Evolutionary conservation across 37 sponge, comb jelly and placozoan species (phyloP).

Genomic region (Bolinopsis microptera): DNA sequence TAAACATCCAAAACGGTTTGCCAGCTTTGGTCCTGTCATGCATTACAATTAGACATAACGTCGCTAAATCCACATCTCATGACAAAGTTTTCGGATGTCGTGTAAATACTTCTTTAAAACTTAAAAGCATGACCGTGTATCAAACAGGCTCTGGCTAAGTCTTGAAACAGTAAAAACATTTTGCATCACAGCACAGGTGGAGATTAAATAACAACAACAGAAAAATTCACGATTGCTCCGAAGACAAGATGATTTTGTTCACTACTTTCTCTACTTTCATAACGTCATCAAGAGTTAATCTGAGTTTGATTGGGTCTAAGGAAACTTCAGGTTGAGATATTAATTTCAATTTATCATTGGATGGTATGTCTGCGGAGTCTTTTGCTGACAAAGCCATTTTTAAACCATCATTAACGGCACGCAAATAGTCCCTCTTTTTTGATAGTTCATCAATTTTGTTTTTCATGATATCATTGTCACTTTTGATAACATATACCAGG

Average conservation of each 20-base stretch:
- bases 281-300: slow-evolving; percentile 35
- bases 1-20: not conserved
- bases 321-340: slow-evolving; percentile 21
- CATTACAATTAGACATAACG: not conserved
- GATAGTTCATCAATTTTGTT: slow-evolving; percentile 36
- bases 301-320: slow-evolving; percentile 37
- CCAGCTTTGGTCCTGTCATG: not conserved
- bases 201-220: too few species aligned
- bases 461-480: slow-evolving; percentile 63
- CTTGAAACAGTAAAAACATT: too few species aligned
- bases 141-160: too few species aligned
- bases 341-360: slow-evolving; percentile 50
- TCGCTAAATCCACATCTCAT: too few species aligned
- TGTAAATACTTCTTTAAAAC: too few species aligned
- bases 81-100: too few species aligned
- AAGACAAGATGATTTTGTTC: slow-evolving; percentile 54
- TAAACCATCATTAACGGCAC: slow-evolving; percentile 51
- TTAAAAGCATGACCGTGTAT: too few species aligned
- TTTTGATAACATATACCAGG: slow-evolving; percentile 37
- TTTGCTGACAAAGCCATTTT: slow-evolving; percentile 58
- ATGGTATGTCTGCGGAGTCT: slow-evolving; percentile 29
- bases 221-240: slow-evolving; percentile 24
- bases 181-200: too few species aligned
- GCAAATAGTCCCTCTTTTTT: slow-evolving; percentile 56
- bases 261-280: slow-evolving; percentile 54